Evolutionary conservation across 2,113 vertebrate genomes (phyloP).

Genomic region (Amphilophus citrinellus): DNA sequence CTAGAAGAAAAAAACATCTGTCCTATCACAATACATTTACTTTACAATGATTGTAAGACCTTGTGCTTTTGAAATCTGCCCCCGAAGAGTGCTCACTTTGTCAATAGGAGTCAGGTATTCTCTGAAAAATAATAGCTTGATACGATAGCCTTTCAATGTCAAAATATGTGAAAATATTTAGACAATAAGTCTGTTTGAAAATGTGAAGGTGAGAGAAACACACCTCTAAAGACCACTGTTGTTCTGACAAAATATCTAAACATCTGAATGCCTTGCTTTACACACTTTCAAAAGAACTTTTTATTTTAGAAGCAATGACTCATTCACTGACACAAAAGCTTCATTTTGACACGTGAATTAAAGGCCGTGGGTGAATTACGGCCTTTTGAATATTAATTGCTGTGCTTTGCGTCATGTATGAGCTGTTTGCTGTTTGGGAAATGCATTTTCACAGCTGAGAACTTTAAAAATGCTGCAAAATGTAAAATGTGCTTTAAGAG

Average conservation of each 20-base stretch:
- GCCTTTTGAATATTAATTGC: background rate
- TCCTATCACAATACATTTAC: background rate
- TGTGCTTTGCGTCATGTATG: background rate
- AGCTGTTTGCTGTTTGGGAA: background rate
- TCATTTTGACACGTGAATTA: background rate
- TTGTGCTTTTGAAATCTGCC: background rate
- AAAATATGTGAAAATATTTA: background rate
- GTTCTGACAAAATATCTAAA: background rate
- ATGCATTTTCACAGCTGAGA: no score
- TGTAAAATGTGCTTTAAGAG: background rate
- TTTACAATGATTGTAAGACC: background rate
- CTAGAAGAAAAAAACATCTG: background rate
- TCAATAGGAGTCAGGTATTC: background rate
- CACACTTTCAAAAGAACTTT: background rate
- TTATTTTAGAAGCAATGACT: background rate
- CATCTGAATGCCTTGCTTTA: background rate
- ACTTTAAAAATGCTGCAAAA: background rate
- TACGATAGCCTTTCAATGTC: background rate
- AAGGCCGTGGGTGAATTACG: background rate
- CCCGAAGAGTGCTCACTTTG: background rate
- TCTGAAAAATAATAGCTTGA: background rate
- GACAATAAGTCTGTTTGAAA: background rate
- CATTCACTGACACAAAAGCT: background rate
- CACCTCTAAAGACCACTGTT: background rate
- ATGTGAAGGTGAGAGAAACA: background rate